Percentiles rank a stretch among this genome's conserved stretches.
Evolutionary conservation across 1,140 invertebrate species (phyloP).

Genomic region (Drosophila kohkoa): DNA sequence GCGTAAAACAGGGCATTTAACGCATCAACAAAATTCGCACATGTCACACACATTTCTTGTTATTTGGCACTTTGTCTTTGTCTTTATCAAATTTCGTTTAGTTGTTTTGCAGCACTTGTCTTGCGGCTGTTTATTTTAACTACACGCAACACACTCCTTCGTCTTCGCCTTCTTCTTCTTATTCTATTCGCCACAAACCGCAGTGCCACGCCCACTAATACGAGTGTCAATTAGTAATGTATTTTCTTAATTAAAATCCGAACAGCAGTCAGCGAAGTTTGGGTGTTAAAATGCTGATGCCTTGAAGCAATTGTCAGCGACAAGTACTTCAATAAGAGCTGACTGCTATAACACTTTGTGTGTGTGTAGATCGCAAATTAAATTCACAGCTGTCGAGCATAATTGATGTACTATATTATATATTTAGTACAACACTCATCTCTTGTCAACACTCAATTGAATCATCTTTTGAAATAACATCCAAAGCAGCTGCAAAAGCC

Average conservation of each 20-base stretch:
- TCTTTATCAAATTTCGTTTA: constrained; percentile 19
- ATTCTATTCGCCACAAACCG: neutral
- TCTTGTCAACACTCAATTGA: neutral
- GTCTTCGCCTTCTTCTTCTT: no score
- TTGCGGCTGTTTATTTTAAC: constrained; percentile 35
- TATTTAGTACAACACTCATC: neutral
- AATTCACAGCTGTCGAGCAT: neutral
- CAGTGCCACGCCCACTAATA: constrained; percentile 1
- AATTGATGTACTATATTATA: no score
- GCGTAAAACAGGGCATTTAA: constrained; percentile 11
- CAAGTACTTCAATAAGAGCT: neutral
- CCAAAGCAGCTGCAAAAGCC: neutral
- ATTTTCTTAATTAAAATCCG: constrained; percentile 54
- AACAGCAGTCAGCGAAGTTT: neutral
- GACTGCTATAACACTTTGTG: neutral
- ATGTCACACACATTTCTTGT: constrained; percentile 36
- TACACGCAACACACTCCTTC: neutral
- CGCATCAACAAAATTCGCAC: constrained; percentile 32
- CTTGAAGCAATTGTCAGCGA: constrained; percentile 4
- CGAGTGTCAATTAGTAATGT: constrained; percentile 17
- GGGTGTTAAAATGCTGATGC: neutral
- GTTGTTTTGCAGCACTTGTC: constrained; percentile 18
- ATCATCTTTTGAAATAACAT: neutral
- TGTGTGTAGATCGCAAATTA: neutral
- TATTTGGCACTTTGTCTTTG: constrained; percentile 32